These are phyloP conservation scores for Galeruca laticollis DNA, from an alignment of 2,888 invertebrate genomes.

Conservation along the genomic window DNA sequence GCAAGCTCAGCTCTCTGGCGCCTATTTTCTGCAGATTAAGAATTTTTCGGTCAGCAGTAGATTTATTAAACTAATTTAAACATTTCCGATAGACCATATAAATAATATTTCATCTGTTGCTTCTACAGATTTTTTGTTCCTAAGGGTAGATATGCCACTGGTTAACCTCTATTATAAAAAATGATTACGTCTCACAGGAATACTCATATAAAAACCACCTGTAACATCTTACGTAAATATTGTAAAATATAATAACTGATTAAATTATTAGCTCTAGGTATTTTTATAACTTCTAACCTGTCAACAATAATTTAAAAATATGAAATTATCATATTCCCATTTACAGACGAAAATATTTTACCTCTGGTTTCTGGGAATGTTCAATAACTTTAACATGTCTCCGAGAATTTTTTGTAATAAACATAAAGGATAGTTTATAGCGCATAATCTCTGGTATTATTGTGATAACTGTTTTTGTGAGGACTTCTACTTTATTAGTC, in stretches of 20 bases:
- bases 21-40: no score
- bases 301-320: constrained; percentile 17
- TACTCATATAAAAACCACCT: not conserved
- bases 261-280: not conserved
- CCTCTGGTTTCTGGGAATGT: constrained; percentile 29
- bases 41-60: no score
- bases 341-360: constrained; percentile 20
- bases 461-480: constrained; percentile 45
- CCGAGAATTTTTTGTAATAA: constrained; percentile 41
- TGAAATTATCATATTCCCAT: constrained; percentile 22
- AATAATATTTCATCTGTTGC: no score
- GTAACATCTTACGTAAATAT: not conserved
- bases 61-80: no score
- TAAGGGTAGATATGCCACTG: not conserved
- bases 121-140: no score
- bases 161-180: not conserved
- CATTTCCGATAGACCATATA: no score
- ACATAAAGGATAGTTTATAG: constrained; percentile 45
- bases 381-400: constrained; percentile 24
- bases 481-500: constrained; percentile 46
- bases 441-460: constrained; percentile 48
- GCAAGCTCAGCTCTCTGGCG: no score
- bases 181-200: not conserved
- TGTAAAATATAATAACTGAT: not conserved
- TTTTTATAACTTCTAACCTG: constrained; percentile 1